Conservation (phyloP, 2,113 vertebrate genomes). For the Dasyurus viverrinus region DNA sequence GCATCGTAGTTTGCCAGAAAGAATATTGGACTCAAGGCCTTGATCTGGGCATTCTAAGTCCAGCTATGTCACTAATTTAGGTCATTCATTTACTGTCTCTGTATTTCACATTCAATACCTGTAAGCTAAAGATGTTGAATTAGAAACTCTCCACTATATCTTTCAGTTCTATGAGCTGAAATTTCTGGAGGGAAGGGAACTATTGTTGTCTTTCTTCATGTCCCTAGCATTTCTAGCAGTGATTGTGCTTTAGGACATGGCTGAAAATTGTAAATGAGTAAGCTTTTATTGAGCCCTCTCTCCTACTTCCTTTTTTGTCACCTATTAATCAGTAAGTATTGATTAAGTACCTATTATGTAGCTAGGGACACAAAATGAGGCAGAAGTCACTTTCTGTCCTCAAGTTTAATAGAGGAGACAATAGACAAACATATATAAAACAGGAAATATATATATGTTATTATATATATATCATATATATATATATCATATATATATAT, state of each 20-base stretch:
- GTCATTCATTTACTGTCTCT: neutral
- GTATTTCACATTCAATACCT: neutral
- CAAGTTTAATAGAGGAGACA: neutral
- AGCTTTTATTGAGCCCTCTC: neutral
- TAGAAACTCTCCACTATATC: neutral
- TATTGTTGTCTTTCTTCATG: neutral
- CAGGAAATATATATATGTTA: neutral
- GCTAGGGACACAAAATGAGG: neutral
- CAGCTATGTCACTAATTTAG: neutral
- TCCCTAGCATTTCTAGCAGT: neutral
- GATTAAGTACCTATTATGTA: neutral
- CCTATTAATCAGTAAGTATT: neutral
- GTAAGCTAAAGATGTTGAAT: neutral
- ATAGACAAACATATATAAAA: neutral
- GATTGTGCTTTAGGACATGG: neutral
- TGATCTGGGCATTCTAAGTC: neutral
- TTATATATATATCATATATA: too few species aligned
- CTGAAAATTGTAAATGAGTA: neutral
- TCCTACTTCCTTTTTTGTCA: neutral
- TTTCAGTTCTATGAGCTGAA: neutral
- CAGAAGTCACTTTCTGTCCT: neutral
- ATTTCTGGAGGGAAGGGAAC: neutral
- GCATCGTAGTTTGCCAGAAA: neutral
- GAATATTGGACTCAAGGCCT: neutral
- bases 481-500: too few species aligned